Evolutionary conservation across 2,888 invertebrate species (phyloP).

Genomic region (Mythimna lalbum): DNA sequence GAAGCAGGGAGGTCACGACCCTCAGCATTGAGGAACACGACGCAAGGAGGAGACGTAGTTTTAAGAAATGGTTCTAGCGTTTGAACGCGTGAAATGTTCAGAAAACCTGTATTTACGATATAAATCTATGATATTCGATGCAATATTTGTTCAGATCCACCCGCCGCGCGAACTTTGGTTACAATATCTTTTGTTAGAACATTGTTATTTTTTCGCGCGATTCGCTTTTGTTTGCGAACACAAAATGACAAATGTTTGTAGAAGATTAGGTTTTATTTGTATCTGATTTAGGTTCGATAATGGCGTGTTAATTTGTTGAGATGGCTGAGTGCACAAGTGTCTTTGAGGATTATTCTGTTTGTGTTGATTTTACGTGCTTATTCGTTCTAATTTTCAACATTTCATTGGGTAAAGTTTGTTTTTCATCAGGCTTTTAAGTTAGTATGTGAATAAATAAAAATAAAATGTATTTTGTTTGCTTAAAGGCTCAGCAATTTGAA

Average conservation of each 20-base stretch:
- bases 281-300: slow-evolving; percentile 33
- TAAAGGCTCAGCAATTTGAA: neutral
- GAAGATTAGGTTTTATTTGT: slow-evolving; percentile 54
- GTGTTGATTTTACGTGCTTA: slow-evolving; percentile 9
- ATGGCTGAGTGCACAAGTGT: slow-evolving; percentile 9
- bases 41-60: too few relatives aligned
- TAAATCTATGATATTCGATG: slow-evolving; percentile 52
- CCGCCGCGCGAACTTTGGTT: slow-evolving; percentile 47
- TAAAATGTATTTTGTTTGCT: neutral
- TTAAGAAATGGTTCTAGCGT: too few relatives aligned
- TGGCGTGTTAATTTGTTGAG: slow-evolving; percentile 36
- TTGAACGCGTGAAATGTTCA: too few relatives aligned
- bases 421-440: neutral
- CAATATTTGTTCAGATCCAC: slow-evolving; percentile 69
- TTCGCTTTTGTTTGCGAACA: slow-evolving; percentile 49
- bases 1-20: too few relatives aligned
- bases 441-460: neutral
- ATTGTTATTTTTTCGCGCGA: slow-evolving; percentile 60
- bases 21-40: too few relatives aligned
- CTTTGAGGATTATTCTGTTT: neutral
- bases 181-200: slow-evolving; percentile 59
- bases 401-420: neutral
- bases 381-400: neutral
- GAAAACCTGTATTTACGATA: too few relatives aligned
- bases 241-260: slow-evolving; percentile 54